Evolutionary conservation across 2,113 vertebrate genomes (phyloP).

Genomic region (Nipponia nippon): DNA sequence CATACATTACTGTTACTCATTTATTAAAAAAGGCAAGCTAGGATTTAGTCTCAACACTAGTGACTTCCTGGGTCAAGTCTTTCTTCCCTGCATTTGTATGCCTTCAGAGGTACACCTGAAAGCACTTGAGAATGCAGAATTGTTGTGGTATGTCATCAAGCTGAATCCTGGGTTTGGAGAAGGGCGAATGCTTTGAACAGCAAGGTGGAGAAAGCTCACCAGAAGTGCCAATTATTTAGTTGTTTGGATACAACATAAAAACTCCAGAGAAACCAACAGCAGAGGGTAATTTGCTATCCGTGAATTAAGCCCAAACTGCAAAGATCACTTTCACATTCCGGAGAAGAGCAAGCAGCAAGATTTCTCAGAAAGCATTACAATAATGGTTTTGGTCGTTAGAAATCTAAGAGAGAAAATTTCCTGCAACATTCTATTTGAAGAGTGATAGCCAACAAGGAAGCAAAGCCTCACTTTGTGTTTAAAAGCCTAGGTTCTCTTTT

Average conservation of each 20-base stretch:
- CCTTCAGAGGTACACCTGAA: not conserved
- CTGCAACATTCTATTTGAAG: not conserved
- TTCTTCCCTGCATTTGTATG: not conserved
- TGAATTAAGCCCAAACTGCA: not conserved
- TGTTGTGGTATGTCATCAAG: not conserved
- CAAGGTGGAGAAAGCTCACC: not conserved
- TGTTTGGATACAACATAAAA: not conserved
- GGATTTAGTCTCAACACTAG: not conserved
- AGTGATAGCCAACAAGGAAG: not conserved
- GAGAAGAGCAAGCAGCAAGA: not conserved
- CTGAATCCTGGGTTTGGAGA: not conserved
- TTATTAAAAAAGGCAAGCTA: not conserved
- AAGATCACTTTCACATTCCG: not conserved
- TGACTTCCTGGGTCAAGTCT: not conserved
- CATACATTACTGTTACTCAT: not conserved
- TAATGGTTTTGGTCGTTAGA: not conserved
- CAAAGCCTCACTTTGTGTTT: not conserved
- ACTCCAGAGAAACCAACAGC: not conserved
- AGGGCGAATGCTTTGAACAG: not conserved
- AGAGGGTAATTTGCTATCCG: not conserved
- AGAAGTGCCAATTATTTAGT: not conserved
- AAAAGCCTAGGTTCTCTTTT: not conserved
- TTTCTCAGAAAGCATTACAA: not conserved
- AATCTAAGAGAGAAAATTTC: not conserved
- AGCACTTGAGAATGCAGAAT: not conserved